Base-by-base conservation (phyloP, 2,888 invertebrate genomes). In the Theretra japonica region DNA sequence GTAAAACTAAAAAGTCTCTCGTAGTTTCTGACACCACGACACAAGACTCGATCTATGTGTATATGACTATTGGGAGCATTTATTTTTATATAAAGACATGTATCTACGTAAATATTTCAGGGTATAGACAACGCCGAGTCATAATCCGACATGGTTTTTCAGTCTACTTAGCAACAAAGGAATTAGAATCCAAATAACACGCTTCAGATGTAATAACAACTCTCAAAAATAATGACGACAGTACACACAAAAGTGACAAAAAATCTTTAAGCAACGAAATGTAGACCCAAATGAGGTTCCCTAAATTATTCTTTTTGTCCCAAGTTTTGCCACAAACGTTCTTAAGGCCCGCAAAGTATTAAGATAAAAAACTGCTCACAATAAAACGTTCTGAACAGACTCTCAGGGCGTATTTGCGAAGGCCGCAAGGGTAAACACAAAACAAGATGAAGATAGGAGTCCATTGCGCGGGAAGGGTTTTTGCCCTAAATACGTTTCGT, bases 401-500 rank as follows among this genome's bases (percentile, higher is more conserved):
- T 75, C 70, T 70, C 30, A 68, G 74, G 78, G 81, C 82, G 75
- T 83, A 88, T 89, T 89, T 89, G 80, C 83, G 74, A 74, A 79
- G 78, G 79, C 79, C 80, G 76, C 77, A 77, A 81, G 83, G 83
- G 83, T 83, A 86, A 84, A 88, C 84, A 89, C 84, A 83, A 85
- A 86, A 85, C 83, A 83, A 86, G 88, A 88, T 87, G 86, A 86
- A 88, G 86, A 87, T 85, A 84, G 85, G 81, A 81, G 78, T 85
- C 79, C 77, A 84, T 88, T 83, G 85, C 84, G 79, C 71, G 80
- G 83, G 84, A 88, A 86, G 87, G 89, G 86, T 86, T 88, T 86
- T 88, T 86, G 88, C 84, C 88, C 89, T 88, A 89, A 89, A 89
- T 90, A 87, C 88, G 88, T 86, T 84, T 85, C 88, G 86, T 89